phyloP scores from a whole-genome alignment of 2,888 invertebrate species.

The Nymphalis polychloros region DNA sequence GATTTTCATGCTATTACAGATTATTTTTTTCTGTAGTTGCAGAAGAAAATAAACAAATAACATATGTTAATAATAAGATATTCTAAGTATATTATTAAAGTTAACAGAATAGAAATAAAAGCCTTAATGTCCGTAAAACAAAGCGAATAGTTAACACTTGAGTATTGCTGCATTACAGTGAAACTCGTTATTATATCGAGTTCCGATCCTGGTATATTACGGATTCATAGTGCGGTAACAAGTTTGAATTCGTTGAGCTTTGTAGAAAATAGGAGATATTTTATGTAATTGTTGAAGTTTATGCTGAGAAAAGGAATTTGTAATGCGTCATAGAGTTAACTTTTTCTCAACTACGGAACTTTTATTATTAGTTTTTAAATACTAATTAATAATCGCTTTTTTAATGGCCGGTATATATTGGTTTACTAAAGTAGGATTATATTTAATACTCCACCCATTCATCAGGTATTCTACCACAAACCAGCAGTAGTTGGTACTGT shows the following conservation, averaged over 20 bases:
- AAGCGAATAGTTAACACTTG: slow-evolving; percentile 25
- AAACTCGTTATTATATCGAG: slow-evolving; percentile 30
- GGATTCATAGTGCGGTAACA: slow-evolving; percentile 21
- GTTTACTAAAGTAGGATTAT: too few species aligned
- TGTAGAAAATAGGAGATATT: slow-evolving; percentile 23
- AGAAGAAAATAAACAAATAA: neutral
- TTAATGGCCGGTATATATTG: too few species aligned
- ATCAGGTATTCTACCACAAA: too few species aligned
- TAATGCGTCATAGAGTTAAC: neutral
- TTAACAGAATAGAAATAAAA: slow-evolving; percentile 18
- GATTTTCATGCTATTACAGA: too few species aligned
- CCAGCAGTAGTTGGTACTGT: too few species aligned
- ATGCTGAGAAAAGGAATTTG: neutral
- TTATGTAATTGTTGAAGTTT: slow-evolving; percentile 9
- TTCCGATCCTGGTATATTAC: slow-evolving; percentile 26
- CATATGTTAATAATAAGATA: neutral
- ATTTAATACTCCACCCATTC: too few species aligned
- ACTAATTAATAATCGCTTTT: too few species aligned
- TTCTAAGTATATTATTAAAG: slow-evolving; percentile 7
- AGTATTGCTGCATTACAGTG: slow-evolving; percentile 22
- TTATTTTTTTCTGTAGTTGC: too few species aligned
- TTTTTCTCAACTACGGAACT: too few species aligned
- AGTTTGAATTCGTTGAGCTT: slow-evolving; percentile 30
- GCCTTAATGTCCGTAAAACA: slow-evolving; percentile 18
- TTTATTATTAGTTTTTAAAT: too few species aligned